Base-by-base conservation (phyloP, 2,888 invertebrate genomes). In the Phengaris arion region DNA sequence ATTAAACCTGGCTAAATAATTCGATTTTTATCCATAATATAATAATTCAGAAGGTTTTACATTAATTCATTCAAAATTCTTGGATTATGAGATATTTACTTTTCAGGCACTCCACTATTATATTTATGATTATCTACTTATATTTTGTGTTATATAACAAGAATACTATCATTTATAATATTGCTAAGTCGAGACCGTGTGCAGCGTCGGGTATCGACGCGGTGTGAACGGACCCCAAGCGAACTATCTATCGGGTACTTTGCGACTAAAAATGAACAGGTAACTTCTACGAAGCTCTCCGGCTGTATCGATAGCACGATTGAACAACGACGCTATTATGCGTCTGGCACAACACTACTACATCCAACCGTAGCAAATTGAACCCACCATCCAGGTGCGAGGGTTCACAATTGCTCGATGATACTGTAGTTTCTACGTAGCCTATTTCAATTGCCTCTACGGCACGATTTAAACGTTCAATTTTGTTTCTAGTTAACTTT, bases 401-500 rank as follows among this genome's bases (percentile, higher is more conserved):
- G 35, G 15, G 35, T 64, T 6, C 6, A 6, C 6, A 45, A 12
- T 13, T 6, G 35, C 1, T 64, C 45, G 35, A 6, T 5, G 35
- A 12, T 52, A 6, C 35, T 64, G 12, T 2, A 35, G 3, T 64
- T 64, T 64, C 22, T 22, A n/a, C 52, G 52, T 52, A 51, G 52
- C 15, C 22, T 52, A 51, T 70, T 70, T 70, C 70, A 70, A 70
- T 70, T 51, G 48, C 15, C 52, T 22, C 52, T 13, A 51, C 70
- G 10, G 70, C 64, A 51, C 69, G 48, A 48, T 69, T 69, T 69
- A 48, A 69, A 69, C 46, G 69, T 48, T 48, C 69, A 48, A 69
- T 69, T 69, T 69, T 69, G 48, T 69, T 69, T 69, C 69, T 48
- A 9, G 69, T 69, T 68, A 69, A 69, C 69, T 48, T 64, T 64